phyloP scores from a whole-genome alignment of 1,140 invertebrate genomes.

The Ylistrum balloti region DNA sequence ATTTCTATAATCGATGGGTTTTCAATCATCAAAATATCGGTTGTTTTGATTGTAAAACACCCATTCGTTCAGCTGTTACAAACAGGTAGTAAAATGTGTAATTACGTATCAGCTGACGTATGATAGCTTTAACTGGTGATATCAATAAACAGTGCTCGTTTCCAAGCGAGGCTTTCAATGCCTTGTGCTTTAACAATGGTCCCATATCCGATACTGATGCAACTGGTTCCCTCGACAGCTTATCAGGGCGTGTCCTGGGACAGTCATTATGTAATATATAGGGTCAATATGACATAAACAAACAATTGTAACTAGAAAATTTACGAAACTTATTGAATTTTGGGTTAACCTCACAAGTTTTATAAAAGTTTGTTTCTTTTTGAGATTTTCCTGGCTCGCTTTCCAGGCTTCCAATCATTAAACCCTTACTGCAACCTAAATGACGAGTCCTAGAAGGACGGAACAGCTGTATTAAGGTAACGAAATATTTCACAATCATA shows the following conservation, averaged over 20 bases:
- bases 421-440: too few species aligned
- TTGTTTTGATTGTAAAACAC: background rate
- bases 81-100: background rate
- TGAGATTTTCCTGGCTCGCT: too few species aligned
- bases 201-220: constrained; percentile 21
- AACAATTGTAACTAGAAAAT: too few species aligned
- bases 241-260: background rate
- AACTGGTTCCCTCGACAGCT: background rate
- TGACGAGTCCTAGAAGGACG: too few species aligned
- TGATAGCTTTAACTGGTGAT: background rate
- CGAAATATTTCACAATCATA: too few species aligned
- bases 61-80: background rate
- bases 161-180: background rate
- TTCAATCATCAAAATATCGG: background rate
- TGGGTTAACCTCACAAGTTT: too few species aligned
- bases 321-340: too few species aligned
- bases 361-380: too few species aligned
- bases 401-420: too few species aligned
- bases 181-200: background rate
- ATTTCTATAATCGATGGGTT: background rate
- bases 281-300: background rate
- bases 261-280: too few species aligned
- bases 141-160: background rate
- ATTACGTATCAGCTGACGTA: background rate
- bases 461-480: too few species aligned